A percentile compares a stretch with the other conserved stretches of the same genome.
phyloP scores from a whole-genome alignment of 2,797 vertebrate species.

The Microctenopoma steveboyesi region DNA sequence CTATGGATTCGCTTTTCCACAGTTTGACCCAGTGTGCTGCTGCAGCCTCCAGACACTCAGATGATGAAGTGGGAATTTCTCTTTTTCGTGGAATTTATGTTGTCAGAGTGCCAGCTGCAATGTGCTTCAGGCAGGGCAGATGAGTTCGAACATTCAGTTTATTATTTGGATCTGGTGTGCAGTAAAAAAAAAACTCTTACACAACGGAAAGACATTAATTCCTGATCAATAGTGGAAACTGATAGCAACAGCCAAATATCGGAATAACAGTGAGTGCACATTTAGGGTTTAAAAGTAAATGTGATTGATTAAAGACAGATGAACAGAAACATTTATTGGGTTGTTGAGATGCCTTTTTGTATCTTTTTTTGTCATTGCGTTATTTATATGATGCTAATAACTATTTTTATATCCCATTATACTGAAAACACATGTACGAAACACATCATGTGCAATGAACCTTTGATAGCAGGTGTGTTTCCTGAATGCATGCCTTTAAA shows the following conservation, averaged over 20 bases:
- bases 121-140: conserved; percentile 38
- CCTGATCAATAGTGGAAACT: conserved; percentile 45
- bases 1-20: conserved; percentile 76
- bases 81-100: conserved; percentile 44
- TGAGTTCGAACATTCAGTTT: conserved; percentile 32
- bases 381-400: conserved; percentile 13
- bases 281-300: conserved; percentile 25
- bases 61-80: conserved; percentile 51
- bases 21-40: conserved; percentile 62
- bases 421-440: background rate
- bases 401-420: background rate
- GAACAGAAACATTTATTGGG: conserved; percentile 23
- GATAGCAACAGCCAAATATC: conserved; percentile 30
- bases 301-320: conserved; percentile 20
- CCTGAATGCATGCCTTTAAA: too few relatives aligned
- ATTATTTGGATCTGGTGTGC: conserved; percentile 46
- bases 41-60: conserved; percentile 46
- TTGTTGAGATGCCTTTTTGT: conserved; percentile 6
- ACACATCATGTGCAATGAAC: background rate
- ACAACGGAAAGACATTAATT: conserved; percentile 35
- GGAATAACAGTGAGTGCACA: conserved; percentile 33
- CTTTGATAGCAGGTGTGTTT: background rate
- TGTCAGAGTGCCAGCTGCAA: conserved; percentile 17
- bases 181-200: conserved; percentile 39
- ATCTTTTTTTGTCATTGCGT: conserved; percentile 1